Conservation (phyloP, 1,140 invertebrate species). For the Eurytemora carolleeae region DNA sequence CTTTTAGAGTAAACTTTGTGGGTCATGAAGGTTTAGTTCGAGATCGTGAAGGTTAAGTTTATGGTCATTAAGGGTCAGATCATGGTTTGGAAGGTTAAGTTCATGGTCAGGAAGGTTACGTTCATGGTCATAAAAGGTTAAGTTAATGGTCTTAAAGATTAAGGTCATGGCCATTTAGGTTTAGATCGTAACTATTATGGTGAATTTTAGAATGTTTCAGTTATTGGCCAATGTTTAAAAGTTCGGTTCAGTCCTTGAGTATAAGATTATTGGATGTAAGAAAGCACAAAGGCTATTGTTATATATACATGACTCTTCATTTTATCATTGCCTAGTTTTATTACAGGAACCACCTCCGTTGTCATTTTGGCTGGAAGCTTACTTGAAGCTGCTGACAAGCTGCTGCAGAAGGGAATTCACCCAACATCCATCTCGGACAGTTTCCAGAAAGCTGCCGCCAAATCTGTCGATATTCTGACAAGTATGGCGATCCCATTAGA, state of each 20-base stretch:
- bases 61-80: too few relatives aligned
- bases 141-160: too few relatives aligned
- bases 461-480: slow-evolving; percentile 66
- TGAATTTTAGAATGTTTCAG: too few relatives aligned
- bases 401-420: slow-evolving; percentile 85
- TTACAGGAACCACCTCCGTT: slow-evolving; percentile 67
- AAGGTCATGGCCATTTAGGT: too few relatives aligned
- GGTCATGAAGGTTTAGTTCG: too few relatives aligned
- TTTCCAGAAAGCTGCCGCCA: slow-evolving; percentile 69
- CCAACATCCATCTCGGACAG: slow-evolving; percentile 91
- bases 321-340: too few relatives aligned
- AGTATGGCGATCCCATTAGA: slow-evolving; percentile 69
- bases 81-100: too few relatives aligned
- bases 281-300: not conserved
- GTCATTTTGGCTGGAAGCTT: slow-evolving; percentile 88
- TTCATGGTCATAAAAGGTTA: too few relatives aligned
- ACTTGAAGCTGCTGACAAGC: slow-evolving; percentile 77
- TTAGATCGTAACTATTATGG: too few relatives aligned
- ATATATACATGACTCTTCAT: not conserved
- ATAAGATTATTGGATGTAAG: not conserved
- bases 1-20: too few relatives aligned
- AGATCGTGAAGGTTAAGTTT: too few relatives aligned
- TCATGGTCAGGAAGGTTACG: too few relatives aligned
- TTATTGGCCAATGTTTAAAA: not conserved
- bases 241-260: not conserved